These are phyloP conservation scores for Argynnis bischoffii DNA, from an alignment of 2,888 invertebrate genomes.

Conservation along the genomic window DNA sequence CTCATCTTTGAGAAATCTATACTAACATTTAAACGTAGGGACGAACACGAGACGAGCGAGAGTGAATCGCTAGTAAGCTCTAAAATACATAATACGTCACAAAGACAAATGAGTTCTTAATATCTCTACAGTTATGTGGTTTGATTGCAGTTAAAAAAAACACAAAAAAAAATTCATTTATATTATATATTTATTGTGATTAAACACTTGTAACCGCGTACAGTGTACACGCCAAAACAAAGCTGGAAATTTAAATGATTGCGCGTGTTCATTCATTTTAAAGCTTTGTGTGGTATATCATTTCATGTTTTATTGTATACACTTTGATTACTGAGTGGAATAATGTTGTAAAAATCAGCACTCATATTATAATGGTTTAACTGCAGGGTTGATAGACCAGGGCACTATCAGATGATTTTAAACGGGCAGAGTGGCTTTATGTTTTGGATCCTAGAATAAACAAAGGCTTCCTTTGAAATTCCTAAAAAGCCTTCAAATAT, in stretches of 20 bases:
- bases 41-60: too few relatives aligned
- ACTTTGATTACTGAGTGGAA: conserved; percentile 3
- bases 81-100: too few relatives aligned
- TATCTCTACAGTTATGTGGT: too few relatives aligned
- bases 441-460: background rate
- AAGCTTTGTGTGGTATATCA: background rate
- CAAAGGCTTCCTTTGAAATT: background rate
- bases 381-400: too few relatives aligned
- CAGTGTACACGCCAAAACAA: conserved; percentile 7
- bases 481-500: background rate
- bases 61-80: too few relatives aligned
- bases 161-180: too few relatives aligned
- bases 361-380: background rate
- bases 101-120: too few relatives aligned
- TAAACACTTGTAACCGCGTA: conserved; percentile 14
- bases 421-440: too few relatives aligned
- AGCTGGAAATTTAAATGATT: conserved; percentile 19
- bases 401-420: too few relatives aligned
- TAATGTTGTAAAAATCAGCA: background rate
- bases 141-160: background rate
- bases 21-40: too few relatives aligned
- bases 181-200: too few relatives aligned
- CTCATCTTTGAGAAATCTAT: too few relatives aligned
- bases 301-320: conserved; percentile 13
- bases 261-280: conserved; percentile 16